Percentiles rank a stretch among this genome's conserved stretches.
phyloP scores from a whole-genome alignment of 2,888 invertebrate species.

The Melinaea marsaeus region DNA sequence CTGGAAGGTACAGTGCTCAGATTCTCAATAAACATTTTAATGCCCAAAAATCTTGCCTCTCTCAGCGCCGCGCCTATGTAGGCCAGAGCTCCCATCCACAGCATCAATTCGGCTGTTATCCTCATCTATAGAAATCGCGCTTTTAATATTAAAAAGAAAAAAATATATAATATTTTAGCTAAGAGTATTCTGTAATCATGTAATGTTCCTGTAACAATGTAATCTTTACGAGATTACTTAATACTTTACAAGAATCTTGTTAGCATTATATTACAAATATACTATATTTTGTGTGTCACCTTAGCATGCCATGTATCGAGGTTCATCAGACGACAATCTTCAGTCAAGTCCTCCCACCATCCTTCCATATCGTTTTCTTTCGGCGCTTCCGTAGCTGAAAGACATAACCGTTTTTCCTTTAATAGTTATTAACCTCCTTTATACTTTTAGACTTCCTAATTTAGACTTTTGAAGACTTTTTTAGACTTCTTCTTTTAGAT shows the following conservation, averaged over 20 bases:
- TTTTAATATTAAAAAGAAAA: not conserved
- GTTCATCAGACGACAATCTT: conserved; percentile 84
- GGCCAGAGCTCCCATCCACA: conserved; percentile 89
- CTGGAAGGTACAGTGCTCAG: conserved; percentile 82
- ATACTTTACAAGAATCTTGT: no score
- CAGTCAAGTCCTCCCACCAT: conserved; percentile 85
- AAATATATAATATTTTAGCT: no score
- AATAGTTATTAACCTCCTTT: not conserved
- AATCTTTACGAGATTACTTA: no score
- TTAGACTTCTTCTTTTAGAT: no score
- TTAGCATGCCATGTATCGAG: conserved; percentile 78
- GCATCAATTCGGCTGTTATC: conserved; percentile 85
- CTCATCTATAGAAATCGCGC: conserved; percentile 72
- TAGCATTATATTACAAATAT: no score
- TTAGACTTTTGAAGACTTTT: no score
- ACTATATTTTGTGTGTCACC: conserved; percentile 38
- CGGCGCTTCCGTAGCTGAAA: conserved; percentile 48
- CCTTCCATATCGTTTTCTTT: conserved; percentile 77
- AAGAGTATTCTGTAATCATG: no score
- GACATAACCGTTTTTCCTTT: not conserved
- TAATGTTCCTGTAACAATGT: no score
- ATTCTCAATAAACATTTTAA: conserved; percentile 96
- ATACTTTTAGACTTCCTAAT: no score
- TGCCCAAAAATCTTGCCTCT: conserved; percentile 94
- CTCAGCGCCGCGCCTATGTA: conserved; percentile 91